Percentiles rank a stretch among this genome's conserved stretches.
phyloP scores from a whole-genome alignment of 2,113 vertebrate species.

The Bos indicus region DNA sequence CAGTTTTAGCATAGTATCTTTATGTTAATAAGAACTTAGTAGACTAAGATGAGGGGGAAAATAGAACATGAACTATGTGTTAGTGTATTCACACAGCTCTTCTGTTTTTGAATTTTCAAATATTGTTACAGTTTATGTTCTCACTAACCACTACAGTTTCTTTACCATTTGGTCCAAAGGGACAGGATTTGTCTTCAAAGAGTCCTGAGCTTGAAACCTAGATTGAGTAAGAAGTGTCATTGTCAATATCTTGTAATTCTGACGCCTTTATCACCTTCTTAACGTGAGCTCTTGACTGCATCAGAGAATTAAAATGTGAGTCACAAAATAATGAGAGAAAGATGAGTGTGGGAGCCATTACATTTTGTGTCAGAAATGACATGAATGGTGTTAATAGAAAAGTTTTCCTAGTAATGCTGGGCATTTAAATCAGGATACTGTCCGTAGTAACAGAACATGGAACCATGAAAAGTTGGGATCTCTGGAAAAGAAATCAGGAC shows the following conservation, averaged over 20 bases:
- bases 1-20: neutral
- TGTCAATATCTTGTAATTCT: neutral
- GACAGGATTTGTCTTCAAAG: neutral
- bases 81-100: neutral
- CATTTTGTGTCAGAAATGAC: neutral
- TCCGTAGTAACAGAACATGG: neutral
- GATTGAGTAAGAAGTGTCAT: neutral
- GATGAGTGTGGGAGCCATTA: neutral
- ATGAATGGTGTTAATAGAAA: neutral
- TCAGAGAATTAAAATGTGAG: constrained; percentile 4
- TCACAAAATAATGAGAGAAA: constrained; percentile 18
- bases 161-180: neutral
- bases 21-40: constrained; percentile 1
- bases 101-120: neutral
- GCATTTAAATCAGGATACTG: neutral
- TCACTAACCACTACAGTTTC: neutral
- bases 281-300: neutral
- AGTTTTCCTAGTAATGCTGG: neutral
- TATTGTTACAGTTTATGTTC: neutral
- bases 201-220: neutral
- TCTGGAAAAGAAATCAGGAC: constrained; percentile 12
- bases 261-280: neutral
- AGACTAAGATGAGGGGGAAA: neutral
- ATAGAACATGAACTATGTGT: neutral
- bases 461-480: neutral